A percentile compares a stretch with the other conserved stretches of the same genome.
phyloP scores from a whole-genome alignment of 2,113 vertebrate genomes.

The Mellivora capensis region DNA sequence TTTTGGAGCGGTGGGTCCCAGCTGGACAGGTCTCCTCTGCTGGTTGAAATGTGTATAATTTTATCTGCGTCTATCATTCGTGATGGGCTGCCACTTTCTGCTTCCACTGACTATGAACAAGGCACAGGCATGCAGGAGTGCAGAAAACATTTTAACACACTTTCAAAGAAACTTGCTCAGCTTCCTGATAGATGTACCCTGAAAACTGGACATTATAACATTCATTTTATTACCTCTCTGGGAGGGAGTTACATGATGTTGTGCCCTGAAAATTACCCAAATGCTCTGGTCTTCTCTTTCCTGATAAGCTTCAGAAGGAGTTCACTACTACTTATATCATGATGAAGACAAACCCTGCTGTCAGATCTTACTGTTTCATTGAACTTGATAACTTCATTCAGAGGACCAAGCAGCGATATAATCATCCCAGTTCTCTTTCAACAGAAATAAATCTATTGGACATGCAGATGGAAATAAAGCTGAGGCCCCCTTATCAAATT shows the following conservation, averaged over 20 bases:
- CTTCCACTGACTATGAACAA: slow-evolving; percentile 96
- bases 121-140: slow-evolving; percentile 91
- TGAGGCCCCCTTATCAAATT: slow-evolving; percentile 96
- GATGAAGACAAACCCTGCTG: slow-evolving; percentile 89
- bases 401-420: slow-evolving; percentile 98
- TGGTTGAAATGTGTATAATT: slow-evolving; percentile 93
- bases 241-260: slow-evolving; percentile 98
- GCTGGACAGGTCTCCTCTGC: slow-evolving; percentile 75
- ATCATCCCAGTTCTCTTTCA: slow-evolving; percentile 96
- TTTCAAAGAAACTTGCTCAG: slow-evolving; percentile 93
- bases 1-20: too few species aligned
- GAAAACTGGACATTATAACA: slow-evolving; percentile 89
- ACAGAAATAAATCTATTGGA: slow-evolving; percentile 97
- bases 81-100: slow-evolving; percentile 96
- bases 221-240: slow-evolving; percentile 96
- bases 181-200: slow-evolving; percentile 95
- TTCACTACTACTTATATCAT: slow-evolving; percentile 95
- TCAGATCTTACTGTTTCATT: slow-evolving; percentile 97
- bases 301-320: slow-evolving; percentile 97
- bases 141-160: slow-evolving; percentile 92
- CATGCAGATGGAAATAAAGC: slow-evolving; percentile 98
- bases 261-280: slow-evolving; percentile 94
- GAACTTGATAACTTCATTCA: slow-evolving; percentile 99
- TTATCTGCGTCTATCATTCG: slow-evolving; percentile 95
- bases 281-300: slow-evolving; percentile 96